Percentiles rank a stretch among this genome's conserved stretches.
phyloP scores from a whole-genome alignment of 2,888 invertebrate genomes.

The Dioctria rufipes region DNA sequence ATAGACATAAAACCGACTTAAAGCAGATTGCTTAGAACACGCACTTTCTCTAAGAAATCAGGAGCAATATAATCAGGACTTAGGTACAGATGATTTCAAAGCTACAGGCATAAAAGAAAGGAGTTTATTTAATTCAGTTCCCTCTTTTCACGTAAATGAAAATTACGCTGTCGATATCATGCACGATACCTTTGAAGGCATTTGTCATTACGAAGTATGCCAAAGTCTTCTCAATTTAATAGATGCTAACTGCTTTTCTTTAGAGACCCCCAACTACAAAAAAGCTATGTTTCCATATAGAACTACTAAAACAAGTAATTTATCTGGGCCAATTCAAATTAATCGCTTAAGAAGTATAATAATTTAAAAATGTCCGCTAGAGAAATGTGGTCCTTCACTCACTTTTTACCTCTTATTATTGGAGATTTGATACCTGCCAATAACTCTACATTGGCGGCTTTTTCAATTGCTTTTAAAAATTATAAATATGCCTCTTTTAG shows the following conservation, averaged over 20 bases:
- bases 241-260: conserved; percentile 19
- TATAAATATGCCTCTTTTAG: too few relatives aligned
- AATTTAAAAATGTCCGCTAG: conserved; percentile 33
- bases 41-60: neutral
- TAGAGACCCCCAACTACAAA: conserved; percentile 43
- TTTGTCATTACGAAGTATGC: conserved; percentile 45
- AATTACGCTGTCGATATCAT: conserved; percentile 45
- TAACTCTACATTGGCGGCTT: too few relatives aligned
- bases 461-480: too few relatives aligned
- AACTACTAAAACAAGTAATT: conserved; percentile 3
- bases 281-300: conserved; percentile 48
- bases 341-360: conserved; percentile 26
- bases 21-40: neutral
- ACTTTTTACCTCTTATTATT: conserved; percentile 10
- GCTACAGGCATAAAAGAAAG: conserved; percentile 35
- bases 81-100: conserved; percentile 37
- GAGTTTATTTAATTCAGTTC: conserved; percentile 45
- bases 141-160: conserved; percentile 41
- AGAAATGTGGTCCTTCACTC: conserved; percentile 22
- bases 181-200: conserved; percentile 54
- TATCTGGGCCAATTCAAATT: conserved; percentile 6
- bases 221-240: conserved; percentile 46
- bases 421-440: conserved; percentile 44
- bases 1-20: neutral
- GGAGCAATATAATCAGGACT: conserved; percentile 15